These are phyloP conservation scores for Erpornis zantholeuca DNA, from an alignment of 2,113 vertebrate species.

Conservation along the genomic window DNA sequence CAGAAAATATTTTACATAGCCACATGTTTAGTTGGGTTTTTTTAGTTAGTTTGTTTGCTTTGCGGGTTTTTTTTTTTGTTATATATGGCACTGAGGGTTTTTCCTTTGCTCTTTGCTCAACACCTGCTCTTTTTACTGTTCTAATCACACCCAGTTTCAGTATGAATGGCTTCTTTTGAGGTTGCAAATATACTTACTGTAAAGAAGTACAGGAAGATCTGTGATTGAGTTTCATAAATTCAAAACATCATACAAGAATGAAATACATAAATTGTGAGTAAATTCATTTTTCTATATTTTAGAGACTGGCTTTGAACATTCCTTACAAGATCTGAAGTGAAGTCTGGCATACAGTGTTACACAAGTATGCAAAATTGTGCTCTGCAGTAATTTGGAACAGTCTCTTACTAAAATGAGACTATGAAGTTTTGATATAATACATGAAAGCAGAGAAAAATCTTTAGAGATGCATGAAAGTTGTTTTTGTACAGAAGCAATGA, in stretches of 20 bases:
- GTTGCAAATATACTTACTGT: neutral
- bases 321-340: neutral
- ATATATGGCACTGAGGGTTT: neutral
- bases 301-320: neutral
- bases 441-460: neutral
- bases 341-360: neutral
- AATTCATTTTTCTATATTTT: neutral
- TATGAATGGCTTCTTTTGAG: neutral
- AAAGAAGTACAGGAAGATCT: neutral
- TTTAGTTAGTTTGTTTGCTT: neutral
- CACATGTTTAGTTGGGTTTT: rapidly evolving
- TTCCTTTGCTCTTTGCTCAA: neutral
- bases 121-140: neutral
- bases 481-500: neutral
- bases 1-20: neutral
- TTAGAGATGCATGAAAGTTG: neutral
- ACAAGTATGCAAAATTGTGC: neutral
- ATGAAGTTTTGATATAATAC: neutral
- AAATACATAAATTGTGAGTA: neutral
- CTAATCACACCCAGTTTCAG: neutral
- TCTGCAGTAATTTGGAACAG: neutral
- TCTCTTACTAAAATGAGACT: neutral
- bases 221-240: neutral
- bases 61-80: neutral
- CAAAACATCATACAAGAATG: neutral